Base-by-base conservation (phyloP, 2,113 vertebrate species). In the Lipotes vexillifer region DNA sequence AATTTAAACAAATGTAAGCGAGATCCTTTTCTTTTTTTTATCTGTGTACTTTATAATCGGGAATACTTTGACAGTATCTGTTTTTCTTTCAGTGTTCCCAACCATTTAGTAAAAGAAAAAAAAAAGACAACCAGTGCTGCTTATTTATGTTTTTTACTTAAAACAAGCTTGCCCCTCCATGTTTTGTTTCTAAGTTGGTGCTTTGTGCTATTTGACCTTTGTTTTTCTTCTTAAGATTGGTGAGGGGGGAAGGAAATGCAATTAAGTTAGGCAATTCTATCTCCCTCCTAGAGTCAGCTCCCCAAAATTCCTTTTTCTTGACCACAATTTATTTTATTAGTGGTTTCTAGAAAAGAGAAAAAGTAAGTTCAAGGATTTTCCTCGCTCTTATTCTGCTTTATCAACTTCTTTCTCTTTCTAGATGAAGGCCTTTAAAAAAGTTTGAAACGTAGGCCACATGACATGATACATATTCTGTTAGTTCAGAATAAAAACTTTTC, bases 191-290 rank as follows among this genome's bases (percentile, higher is more conserved):
- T 95, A 49, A 72, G 29, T 74, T 46, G 27, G 31, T 93, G 23
- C 23, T 78, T 82, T 94, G 36, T 96, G 3, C 17, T 68, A 63
- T 84, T 61, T 97, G 91, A 88, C 85, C 89, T 1, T 0, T 90
- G 66, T 63, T 98, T 97, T 97, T 31, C 86, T 97, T 81, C 71
- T 83, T 57, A 66, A 81, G 88, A 89, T 91, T 41, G 86, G 74
- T 25, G 36, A 18, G 7, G 31, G 57, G 69, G 31, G 57, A 66
- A 82, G 86, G 92, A 95, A 87, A 91, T 13, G 17, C 41, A 92
- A 85, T 94, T 75, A 94, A 93, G 14, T 94, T 57, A 65, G 81
- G 83, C 66, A 83, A 75, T 36, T 80, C 61, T 95, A 17, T 0
- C 15, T 68, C 23, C 38, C 11, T 85, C 9, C 36, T 29, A 6